Evolutionary conservation across 2,797 vertebrate species (phyloP).

Genomic region (Pseudomugil tenellus): DNA sequence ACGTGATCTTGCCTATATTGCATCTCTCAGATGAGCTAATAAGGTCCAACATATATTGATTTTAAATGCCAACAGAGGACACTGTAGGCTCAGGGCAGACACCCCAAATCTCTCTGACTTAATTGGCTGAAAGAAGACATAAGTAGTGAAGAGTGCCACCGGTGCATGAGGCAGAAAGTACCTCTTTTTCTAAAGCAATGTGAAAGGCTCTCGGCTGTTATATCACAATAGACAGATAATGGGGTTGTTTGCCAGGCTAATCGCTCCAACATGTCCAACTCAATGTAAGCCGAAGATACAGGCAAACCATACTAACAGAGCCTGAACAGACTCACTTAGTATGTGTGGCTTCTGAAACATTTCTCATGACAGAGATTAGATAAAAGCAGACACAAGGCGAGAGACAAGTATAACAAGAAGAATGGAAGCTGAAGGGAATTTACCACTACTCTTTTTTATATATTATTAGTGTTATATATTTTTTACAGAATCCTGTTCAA

Average conservation of each 20-base stretch:
- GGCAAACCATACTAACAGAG: constrained; percentile 52
- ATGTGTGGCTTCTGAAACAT: constrained; percentile 51
- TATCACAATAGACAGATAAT: constrained; percentile 41
- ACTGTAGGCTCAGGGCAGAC: constrained; percentile 9
- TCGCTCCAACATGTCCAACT: constrained; percentile 48
- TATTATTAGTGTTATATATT: no score
- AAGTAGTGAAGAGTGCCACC: constrained; percentile 27
- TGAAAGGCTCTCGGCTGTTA: constrained; percentile 36
- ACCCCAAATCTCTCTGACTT: constrained; percentile 18
- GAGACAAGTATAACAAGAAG: constrained; percentile 50
- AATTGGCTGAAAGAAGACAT: constrained; percentile 19
- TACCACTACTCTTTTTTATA: constrained; percentile 40
- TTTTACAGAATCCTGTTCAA: constrained; percentile 34
- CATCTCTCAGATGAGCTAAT: constrained; percentile 40
- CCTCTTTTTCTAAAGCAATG: constrained; percentile 18
- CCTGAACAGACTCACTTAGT: constrained; percentile 50
- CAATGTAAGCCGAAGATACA: constrained; percentile 55
- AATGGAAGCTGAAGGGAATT: constrained; percentile 51
- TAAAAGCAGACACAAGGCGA: no score
- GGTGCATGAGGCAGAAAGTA: constrained; percentile 18
- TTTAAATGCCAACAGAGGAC: constrained; percentile 59
- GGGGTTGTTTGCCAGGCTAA: constrained; percentile 48
- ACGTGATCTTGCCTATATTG: constrained; percentile 29
- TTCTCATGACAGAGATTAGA: constrained; percentile 51
- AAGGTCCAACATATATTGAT: constrained; percentile 35